Percentiles rank a stretch among this genome's conserved stretches.
phyloP scores from a whole-genome alignment of 2,797 vertebrate species.

The Oryzias dopingdopingensis region DNA sequence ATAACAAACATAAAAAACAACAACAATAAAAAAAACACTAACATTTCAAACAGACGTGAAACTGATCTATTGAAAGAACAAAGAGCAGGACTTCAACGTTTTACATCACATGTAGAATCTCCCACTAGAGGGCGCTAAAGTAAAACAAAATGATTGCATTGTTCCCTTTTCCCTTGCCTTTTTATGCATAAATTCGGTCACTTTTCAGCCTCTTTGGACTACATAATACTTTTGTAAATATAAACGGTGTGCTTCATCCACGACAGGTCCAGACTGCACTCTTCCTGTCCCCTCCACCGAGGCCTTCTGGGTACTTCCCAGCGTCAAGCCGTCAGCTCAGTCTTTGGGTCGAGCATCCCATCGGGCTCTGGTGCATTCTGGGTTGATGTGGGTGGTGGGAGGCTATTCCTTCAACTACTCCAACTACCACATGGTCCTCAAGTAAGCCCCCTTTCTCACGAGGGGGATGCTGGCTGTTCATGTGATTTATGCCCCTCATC shows the following conservation, averaged over 20 bases:
- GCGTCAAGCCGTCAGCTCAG: constrained; percentile 89
- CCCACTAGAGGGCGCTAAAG: background rate
- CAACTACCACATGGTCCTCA: constrained; percentile 92
- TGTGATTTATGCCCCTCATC: background rate
- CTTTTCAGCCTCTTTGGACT: too few species aligned
- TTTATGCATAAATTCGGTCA: too few species aligned
- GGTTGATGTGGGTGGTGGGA: constrained; percentile 95
- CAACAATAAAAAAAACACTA: too few species aligned
- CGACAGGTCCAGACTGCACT: constrained; percentile 89
- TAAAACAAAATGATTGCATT: background rate
- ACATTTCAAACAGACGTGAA: too few species aligned
- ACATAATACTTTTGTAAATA: too few species aligned
- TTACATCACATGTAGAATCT: background rate
- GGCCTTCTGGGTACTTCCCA: constrained; percentile 92
- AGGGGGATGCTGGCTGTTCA: too few species aligned
- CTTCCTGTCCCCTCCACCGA: constrained; percentile 90
- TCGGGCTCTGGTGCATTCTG: constrained; percentile 87
- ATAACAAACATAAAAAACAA: too few species aligned
- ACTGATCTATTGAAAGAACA: too few species aligned
- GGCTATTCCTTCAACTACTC: constrained; percentile 96
- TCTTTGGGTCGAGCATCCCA: constrained; percentile 92
- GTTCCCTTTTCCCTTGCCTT: too few species aligned
- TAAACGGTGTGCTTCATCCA: background rate
- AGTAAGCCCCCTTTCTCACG: constrained; percentile 76
- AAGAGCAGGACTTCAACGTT: too few species aligned